These are phyloP conservation scores for Pseudochirops corinnae DNA, from an alignment of 2,797 vertebrate genomes.

Conservation along the genomic window DNA sequence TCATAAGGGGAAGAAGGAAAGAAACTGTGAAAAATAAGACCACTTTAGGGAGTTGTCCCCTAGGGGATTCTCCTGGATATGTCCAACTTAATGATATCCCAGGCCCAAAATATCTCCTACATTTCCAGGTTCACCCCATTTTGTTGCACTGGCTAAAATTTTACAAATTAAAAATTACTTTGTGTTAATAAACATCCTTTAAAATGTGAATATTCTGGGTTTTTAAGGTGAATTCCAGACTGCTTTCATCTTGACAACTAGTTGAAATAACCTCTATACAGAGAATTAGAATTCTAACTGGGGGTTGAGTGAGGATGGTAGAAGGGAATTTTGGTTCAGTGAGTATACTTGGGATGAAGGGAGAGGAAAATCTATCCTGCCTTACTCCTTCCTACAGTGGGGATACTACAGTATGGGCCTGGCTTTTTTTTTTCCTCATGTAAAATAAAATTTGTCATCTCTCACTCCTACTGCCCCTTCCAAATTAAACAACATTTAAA, in stretches of 20 bases:
- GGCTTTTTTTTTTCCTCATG: not conserved
- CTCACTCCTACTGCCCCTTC: not conserved
- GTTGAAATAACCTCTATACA: not conserved
- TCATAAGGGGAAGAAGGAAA: not conserved
- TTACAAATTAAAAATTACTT: not conserved
- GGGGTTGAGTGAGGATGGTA: not conserved
- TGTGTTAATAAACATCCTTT: not conserved
- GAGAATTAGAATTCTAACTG: not conserved
- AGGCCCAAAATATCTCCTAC: not conserved
- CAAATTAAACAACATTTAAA: not conserved
- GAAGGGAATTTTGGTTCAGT: not conserved
- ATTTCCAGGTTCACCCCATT: not conserved
- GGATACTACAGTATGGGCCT: not conserved
- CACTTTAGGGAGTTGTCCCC: not conserved
- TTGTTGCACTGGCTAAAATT: not conserved
- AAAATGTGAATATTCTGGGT: too few relatives aligned
- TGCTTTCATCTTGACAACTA: not conserved
- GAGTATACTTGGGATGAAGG: not conserved
- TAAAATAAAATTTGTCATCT: too few relatives aligned
- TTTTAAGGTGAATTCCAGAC: not conserved
- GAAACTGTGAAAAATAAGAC: not conserved
- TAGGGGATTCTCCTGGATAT: not conserved
- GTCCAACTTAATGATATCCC: not conserved
- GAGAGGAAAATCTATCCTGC: not conserved
- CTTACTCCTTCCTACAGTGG: not conserved